Evolutionary conservation across 2,888 invertebrate species (phyloP).

Genomic region (Erynnis tages): DNA sequence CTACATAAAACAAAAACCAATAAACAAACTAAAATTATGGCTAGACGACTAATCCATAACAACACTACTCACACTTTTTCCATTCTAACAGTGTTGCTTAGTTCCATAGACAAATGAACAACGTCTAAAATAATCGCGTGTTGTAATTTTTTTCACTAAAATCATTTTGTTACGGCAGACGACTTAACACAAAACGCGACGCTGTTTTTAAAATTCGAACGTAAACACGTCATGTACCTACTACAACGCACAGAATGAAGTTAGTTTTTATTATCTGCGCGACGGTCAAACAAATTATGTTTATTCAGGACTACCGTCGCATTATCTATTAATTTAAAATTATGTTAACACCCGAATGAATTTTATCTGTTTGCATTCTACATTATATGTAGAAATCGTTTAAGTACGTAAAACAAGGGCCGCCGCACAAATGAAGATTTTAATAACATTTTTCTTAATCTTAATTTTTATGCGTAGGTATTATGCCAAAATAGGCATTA

Average conservation of each 20-base stretch:
- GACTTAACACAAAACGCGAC: conserved; percentile 17
- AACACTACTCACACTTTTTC: conserved; percentile 13
- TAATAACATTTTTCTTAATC: too few relatives aligned
- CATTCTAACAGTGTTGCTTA: neutral
- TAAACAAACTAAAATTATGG: neutral
- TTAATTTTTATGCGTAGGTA: too few relatives aligned
- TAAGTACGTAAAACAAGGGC: too few relatives aligned
- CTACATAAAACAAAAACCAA: too few relatives aligned
- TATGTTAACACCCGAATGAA: conserved; percentile 1
- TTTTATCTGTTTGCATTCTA: conserved; percentile 10
- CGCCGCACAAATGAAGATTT: too few relatives aligned
- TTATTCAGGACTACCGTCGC: conserved; percentile 21
- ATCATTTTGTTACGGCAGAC: conserved; percentile 12
- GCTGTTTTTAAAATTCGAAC: conserved; percentile 11
- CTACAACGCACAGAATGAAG: conserved; percentile 5
- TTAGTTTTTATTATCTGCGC: conserved; percentile 10
- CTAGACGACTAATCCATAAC: neutral
- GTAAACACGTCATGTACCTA: conserved; percentile 14
- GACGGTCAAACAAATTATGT: conserved; percentile 16
- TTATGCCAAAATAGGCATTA: too few relatives aligned
- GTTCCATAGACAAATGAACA: conserved; percentile 9
- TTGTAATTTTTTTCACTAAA: neutral
- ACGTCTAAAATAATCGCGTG: conserved; percentile 5
- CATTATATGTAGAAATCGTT: too few relatives aligned
- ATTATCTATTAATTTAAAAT: conserved; percentile 15